Conservation (phyloP, 2,797 vertebrate species). For the Menidia menidia region DNA sequence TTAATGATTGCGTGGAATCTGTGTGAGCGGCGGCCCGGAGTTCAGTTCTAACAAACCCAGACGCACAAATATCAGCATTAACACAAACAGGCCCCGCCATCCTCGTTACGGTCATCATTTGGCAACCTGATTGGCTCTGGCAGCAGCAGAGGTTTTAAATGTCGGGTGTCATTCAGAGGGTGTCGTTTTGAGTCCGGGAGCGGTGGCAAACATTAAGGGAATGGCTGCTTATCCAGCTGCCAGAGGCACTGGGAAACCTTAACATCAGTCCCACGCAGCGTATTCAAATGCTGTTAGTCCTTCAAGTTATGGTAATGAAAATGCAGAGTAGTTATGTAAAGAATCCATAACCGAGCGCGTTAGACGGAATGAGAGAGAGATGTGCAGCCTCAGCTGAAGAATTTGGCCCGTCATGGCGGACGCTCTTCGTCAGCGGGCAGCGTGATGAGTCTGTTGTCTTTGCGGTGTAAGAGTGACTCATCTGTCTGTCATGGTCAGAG, state of each 20-base stretch:
- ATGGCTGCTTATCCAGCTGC: constrained; percentile 27
- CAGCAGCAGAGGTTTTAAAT: constrained; percentile 27
- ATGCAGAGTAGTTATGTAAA: constrained; percentile 19
- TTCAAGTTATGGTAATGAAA: constrained; percentile 23
- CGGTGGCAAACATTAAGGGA: constrained; percentile 26
- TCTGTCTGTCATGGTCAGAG: constrained; percentile 36
- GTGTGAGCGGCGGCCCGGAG: constrained; percentile 28
- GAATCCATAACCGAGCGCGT: constrained; percentile 9
- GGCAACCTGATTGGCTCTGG: constrained; percentile 43
- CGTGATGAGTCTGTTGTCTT: constrained; percentile 40
- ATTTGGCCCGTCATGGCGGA: constrained; percentile 49
- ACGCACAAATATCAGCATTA: constrained; percentile 34
- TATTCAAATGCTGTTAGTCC: constrained; percentile 37
- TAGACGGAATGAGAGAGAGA: not conserved
- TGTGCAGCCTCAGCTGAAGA: constrained; percentile 14
- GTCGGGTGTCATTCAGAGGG: constrained; percentile 31
- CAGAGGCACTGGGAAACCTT: constrained; percentile 70
- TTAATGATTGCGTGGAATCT: constrained; percentile 53
- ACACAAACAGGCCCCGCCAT: constrained; percentile 31
- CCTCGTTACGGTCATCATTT: constrained; percentile 33
- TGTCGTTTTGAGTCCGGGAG: constrained; percentile 25
- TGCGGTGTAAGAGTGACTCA: constrained; percentile 51
- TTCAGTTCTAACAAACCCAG: constrained; percentile 58
- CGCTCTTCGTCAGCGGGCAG: constrained; percentile 37
- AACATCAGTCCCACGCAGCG: constrained; percentile 81